Conservation (phyloP, 92 coral and sea anemone species). For the Phenganax stokvisi region DNA sequence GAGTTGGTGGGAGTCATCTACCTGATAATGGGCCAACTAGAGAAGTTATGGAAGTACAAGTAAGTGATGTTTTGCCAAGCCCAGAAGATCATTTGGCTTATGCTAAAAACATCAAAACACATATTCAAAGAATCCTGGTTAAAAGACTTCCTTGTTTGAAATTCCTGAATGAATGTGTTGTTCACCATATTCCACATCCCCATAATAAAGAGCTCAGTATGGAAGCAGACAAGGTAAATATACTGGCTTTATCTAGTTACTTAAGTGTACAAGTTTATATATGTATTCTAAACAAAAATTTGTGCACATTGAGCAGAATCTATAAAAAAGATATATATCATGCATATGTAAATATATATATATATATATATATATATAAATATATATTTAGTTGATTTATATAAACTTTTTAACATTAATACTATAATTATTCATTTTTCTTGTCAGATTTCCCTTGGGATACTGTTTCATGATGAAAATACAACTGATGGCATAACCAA, state of each 20-base stretch:
- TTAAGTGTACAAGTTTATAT: too few species aligned
- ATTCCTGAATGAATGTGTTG: background rate
- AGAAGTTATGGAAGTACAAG: background rate
- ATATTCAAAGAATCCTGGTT: conserved; percentile 16
- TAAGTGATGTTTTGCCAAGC: conserved; percentile 25
- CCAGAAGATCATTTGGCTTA: conserved; percentile 29
- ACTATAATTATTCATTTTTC: background rate
- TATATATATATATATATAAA: background rate
- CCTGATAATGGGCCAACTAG: conserved; percentile 18
- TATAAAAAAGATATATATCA: too few species aligned
- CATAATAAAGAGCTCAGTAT: conserved; percentile 15
- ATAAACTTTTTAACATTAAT: background rate
- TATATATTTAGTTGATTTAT: background rate
- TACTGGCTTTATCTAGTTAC: background rate
- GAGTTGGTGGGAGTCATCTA: conserved; percentile 15
- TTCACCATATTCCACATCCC: conserved; percentile 11
- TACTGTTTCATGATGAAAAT: conserved; percentile 39
- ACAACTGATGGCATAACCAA: conserved; percentile 46
- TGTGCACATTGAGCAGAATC: too few species aligned
- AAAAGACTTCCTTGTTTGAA: conserved; percentile 1
- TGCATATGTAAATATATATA: too few species aligned
- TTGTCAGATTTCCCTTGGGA: conserved; percentile 39
- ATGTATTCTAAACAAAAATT: too few species aligned
- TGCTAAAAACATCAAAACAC: conserved; percentile 19
- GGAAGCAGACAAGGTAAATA: background rate